phyloP scores from a whole-genome alignment of 2,797 vertebrate species.

The Enteromius afrohamiltoni region DNA sequence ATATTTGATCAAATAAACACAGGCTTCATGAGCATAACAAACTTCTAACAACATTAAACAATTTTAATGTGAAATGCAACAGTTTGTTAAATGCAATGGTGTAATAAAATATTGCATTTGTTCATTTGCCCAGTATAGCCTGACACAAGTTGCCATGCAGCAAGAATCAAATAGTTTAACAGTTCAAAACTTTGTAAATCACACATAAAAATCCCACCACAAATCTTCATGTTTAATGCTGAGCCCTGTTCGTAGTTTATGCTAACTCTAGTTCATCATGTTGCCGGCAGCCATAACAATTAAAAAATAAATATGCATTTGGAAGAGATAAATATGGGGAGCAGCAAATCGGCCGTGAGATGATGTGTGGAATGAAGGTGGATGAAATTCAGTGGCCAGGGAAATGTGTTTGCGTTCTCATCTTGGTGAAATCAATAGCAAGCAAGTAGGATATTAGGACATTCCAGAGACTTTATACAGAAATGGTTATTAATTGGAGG shows the following conservation, averaged over 20 bases:
- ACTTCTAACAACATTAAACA: not conserved
- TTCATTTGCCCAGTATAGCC: not conserved
- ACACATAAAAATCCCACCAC: slow-evolving; percentile 66
- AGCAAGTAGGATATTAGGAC: not conserved
- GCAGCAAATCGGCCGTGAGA: slow-evolving; percentile 79
- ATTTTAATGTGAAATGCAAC: too few species aligned
- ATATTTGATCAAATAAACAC: not conserved
- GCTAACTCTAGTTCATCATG: slow-evolving; percentile 72
- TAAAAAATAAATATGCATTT: slow-evolving; percentile 86
- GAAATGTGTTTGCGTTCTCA: slow-evolving; percentile 70
- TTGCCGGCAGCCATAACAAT: slow-evolving; percentile 84
- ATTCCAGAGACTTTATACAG: slow-evolving; percentile 60
- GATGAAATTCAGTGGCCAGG: slow-evolving; percentile 81
- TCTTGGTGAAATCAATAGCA: slow-evolving; percentile 58
- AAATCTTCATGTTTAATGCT: slow-evolving; percentile 83
- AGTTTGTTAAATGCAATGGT: too few species aligned
- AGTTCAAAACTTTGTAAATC: slow-evolving; percentile 77
- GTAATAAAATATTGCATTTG: not conserved
- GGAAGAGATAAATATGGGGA: slow-evolving; percentile 84
- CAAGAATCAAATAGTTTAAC: slow-evolving; percentile 68
- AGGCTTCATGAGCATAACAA: not conserved
- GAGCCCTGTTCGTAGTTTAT: slow-evolving; percentile 83
- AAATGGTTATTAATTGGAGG: slow-evolving; percentile 64
- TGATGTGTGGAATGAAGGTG: slow-evolving; percentile 72
- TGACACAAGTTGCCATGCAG: slow-evolving; percentile 56